Evolutionary conservation across 2,113 vertebrate genomes (phyloP).

Genomic region (Sula dactylatra): DNA sequence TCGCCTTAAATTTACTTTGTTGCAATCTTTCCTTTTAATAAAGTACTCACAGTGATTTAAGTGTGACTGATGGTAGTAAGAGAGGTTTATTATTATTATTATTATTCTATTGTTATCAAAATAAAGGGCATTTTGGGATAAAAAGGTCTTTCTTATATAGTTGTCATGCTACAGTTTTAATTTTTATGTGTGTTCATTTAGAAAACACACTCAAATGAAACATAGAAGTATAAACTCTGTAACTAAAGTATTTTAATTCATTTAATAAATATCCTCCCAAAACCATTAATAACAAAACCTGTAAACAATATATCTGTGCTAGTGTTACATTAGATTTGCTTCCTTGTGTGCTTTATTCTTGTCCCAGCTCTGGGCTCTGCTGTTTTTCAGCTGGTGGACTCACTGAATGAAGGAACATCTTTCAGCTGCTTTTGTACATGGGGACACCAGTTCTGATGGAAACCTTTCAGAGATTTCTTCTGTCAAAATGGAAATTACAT

Average conservation of each 20-base stretch:
- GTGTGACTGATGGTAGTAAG: neutral
- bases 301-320: neutral
- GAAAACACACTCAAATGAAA: neutral
- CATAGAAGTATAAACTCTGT: neutral
- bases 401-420: neutral
- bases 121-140: neutral
- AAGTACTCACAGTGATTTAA: neutral
- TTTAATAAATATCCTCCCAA: neutral
- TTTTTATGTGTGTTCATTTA: neutral
- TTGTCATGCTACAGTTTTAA: neutral
- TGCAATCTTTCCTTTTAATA: neutral
- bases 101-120: neutral
- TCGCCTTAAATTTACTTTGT: slow-evolving; percentile 11
- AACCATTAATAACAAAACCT: neutral
- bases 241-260: neutral
- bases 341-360: neutral
- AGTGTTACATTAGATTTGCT: neutral
- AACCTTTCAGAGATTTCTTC: neutral
- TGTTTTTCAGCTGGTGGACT: neutral
- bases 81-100: neutral
- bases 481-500: neutral
- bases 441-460: rapidly evolving
- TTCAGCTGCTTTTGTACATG: neutral
- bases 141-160: neutral
- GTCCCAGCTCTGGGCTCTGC: neutral